A percentile compares a stretch with the other conserved stretches of the same genome.
phyloP scores from a whole-genome alignment of 1,140 invertebrate genomes.

The Frieseomelitta varia region DNA sequence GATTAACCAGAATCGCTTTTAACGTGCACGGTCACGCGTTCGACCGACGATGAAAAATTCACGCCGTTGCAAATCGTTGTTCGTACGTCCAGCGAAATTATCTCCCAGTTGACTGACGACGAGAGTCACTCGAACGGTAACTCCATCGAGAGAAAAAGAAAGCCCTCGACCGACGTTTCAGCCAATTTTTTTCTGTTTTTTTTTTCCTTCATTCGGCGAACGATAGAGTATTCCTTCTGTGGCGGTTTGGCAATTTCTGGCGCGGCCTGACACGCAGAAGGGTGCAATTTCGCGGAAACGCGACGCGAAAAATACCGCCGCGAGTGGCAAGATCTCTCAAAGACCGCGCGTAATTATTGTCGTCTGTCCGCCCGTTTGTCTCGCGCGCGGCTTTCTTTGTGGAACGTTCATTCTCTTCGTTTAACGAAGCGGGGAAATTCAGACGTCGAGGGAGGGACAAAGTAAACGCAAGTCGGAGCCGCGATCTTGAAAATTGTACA shows the following conservation, averaged over 20 bases:
- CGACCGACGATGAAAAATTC: constrained; percentile 23
- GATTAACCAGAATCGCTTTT: constrained; percentile 13
- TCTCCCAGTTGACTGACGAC: not conserved
- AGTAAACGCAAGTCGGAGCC: not conserved
- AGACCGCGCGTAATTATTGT: not conserved
- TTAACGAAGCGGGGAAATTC: not conserved
- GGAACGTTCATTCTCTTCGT: not conserved
- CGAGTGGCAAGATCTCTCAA: not conserved
- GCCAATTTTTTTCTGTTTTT: not conserved
- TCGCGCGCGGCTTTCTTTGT: not conserved
- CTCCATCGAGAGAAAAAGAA: not conserved
- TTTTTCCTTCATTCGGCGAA: not conserved
- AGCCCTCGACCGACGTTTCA: not conserved
- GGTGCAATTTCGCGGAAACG: not conserved
- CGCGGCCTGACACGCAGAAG: not conserved
- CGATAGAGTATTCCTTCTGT: not conserved
- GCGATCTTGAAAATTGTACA: not conserved
- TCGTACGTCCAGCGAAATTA: not conserved
- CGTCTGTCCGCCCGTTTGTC: not conserved
- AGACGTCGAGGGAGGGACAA: not conserved
- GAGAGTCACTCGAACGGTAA: not conserved
- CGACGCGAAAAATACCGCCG: not conserved
- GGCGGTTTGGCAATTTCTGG: not conserved
- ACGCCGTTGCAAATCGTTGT: not conserved
- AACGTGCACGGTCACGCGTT: constrained; percentile 10